Evolutionary conservation across 2,797 vertebrate species (phyloP).

Genomic region (Kryptopterus vitreolus): DNA sequence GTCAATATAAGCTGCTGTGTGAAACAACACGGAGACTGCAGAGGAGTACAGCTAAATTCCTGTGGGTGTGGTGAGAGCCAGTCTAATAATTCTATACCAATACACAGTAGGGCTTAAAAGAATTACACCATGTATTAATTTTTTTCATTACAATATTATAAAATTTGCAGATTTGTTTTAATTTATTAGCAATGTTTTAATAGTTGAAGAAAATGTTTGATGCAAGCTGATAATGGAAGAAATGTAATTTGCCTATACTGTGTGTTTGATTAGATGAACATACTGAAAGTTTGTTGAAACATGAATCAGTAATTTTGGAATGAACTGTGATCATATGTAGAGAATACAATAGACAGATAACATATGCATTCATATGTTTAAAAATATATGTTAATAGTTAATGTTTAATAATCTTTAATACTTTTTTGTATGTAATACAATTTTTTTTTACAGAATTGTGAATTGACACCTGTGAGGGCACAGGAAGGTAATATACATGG

Average conservation of each 20-base stretch:
- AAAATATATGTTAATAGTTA: neutral
- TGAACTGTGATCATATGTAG: neutral
- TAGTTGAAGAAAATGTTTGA: neutral
- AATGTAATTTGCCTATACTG: neutral
- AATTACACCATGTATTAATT: neutral
- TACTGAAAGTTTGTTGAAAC: neutral
- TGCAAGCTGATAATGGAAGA: too few relatives aligned
- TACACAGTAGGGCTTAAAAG: neutral
- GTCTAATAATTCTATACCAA: neutral
- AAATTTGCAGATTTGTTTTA: neutral
- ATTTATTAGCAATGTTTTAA: too few relatives aligned
- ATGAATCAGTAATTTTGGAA: neutral
- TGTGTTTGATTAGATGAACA: neutral
- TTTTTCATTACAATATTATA: neutral
- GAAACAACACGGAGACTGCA: neutral
- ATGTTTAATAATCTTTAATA: neutral
- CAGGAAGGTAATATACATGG: neutral
- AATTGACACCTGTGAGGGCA: neutral
- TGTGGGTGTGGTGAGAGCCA: slow-evolving; percentile 12
- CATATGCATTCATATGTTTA: neutral
- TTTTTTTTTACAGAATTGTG: neutral
- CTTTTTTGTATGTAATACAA: neutral
- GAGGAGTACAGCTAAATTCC: neutral
- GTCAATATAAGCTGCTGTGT: slow-evolving; percentile 6
- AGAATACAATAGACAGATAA: neutral